phyloP scores from a whole-genome alignment of 1,140 invertebrate genomes.

The Drosophila setifemur region DNA sequence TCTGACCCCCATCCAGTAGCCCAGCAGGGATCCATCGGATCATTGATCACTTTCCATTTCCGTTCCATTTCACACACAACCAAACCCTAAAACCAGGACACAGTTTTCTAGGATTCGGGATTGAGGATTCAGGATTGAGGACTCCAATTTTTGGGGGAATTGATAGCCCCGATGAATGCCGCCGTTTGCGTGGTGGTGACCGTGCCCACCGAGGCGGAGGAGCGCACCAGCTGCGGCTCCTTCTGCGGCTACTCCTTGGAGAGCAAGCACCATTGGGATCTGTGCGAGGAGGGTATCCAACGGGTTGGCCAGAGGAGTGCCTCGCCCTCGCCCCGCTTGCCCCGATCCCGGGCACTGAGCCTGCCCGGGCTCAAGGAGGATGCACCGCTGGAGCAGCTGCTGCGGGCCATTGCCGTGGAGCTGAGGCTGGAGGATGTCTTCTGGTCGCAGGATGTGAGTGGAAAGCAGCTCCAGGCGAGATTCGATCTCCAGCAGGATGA shows the following conservation, averaged over 20 bases:
- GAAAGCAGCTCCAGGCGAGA: constrained; percentile 43
- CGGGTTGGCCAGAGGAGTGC: too few relatives aligned
- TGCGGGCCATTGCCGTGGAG: constrained; percentile 35
- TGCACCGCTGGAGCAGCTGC: constrained; percentile 39
- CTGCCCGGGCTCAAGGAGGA: constrained; percentile 6
- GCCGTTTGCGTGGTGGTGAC: constrained; percentile 60
- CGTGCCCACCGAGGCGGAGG: constrained; percentile 53
- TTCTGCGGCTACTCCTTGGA: constrained; percentile 1
- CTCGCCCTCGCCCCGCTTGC: background rate
- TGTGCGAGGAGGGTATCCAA: too few relatives aligned
- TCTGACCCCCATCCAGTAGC: background rate
- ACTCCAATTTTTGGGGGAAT: background rate
- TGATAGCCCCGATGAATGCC: constrained; percentile 42
- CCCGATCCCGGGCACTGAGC: background rate
- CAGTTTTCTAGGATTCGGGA: background rate
- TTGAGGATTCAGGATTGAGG: background rate
- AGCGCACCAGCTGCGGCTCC: background rate
- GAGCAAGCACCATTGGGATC: background rate
- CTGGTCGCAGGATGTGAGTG: constrained; percentile 47
- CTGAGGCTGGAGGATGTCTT: constrained; percentile 55
- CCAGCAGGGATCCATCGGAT: background rate
- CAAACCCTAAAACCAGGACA: too few relatives aligned
- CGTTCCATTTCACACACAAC: background rate
- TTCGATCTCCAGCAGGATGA: constrained; percentile 77
- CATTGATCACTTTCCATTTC: background rate